Evolutionary conservation across 1,140 invertebrate species (phyloP).

Genomic region (Acromyrmex heyeri): DNA sequence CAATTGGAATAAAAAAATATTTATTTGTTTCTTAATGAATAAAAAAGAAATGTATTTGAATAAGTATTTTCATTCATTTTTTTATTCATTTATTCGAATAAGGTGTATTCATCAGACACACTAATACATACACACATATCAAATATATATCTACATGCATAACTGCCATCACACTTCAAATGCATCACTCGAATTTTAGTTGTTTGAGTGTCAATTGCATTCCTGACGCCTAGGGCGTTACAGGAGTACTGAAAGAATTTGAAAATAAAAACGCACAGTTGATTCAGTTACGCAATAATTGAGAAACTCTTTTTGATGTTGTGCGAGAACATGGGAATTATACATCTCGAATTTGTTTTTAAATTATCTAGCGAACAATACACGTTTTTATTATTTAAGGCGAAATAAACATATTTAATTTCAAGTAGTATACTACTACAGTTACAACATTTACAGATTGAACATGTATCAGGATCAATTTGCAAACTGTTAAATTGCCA

Average conservation of each 20-base stretch:
- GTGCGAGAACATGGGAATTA: background rate
- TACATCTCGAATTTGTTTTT: background rate
- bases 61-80: no score
- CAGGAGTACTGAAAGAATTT: conserved; percentile 33
- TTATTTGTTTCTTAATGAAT: no score
- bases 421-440: background rate
- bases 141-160: no score
- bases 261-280: background rate
- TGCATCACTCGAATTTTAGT: conserved; percentile 47
- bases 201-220: conserved; percentile 50
- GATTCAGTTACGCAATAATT: background rate
- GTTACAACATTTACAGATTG: background rate
- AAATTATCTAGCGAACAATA: background rate
- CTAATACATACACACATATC: no score
- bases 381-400: background rate
- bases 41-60: no score
- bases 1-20: no score
- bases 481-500: background rate
- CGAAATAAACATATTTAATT: background rate
- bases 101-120: no score
- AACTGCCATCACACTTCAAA: conserved; percentile 9
- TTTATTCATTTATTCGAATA: no score
- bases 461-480: background rate
- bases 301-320: background rate
- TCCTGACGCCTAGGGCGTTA: conserved; percentile 22